These are phyloP conservation scores for Brachyistius frenatus DNA, from an alignment of 2,113 vertebrate genomes.

Conservation along the genomic window DNA sequence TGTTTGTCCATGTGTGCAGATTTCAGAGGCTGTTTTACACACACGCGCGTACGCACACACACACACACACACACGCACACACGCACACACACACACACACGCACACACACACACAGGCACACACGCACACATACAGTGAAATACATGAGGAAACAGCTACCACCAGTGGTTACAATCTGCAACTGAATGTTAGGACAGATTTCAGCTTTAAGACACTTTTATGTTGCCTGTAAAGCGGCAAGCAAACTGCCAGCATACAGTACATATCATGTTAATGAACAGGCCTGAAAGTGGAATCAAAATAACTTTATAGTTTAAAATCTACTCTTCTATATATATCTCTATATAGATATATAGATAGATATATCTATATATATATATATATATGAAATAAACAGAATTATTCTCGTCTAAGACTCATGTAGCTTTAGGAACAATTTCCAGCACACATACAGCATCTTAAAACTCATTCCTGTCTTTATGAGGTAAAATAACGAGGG, in stretches of 20 bases:
- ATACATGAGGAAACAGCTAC: constrained; percentile 60
- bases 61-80: not conserved
- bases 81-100: not conserved
- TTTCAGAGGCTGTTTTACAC: not conserved
- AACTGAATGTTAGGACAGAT: constrained; percentile 35
- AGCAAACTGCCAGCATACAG: constrained; percentile 33
- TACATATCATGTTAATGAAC: constrained; percentile 24
- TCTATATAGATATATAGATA: no score
- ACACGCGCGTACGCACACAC: constrained; percentile 2
- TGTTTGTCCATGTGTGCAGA: constrained; percentile 32
- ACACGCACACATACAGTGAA: constrained; percentile 1
- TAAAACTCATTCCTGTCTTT: constrained; percentile 46
- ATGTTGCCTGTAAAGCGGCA: constrained; percentile 17
- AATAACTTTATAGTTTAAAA: constrained; percentile 25
- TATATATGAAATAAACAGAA: constrained; percentile 32
- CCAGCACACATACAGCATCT: constrained; percentile 28
- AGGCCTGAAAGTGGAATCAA: constrained; percentile 28
- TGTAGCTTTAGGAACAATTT: constrained; percentile 7
- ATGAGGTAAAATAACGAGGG: constrained; percentile 54
- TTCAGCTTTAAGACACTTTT: constrained; percentile 16
- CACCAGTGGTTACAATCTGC: constrained; percentile 61
- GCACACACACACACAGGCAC: constrained; percentile 5
- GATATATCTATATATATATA: not conserved
- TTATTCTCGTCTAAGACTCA: constrained; percentile 31
- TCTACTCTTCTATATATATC: not conserved